phyloP scores from a whole-genome alignment of 2,113 vertebrate species.

The Gallinago paraguaiae region DNA sequence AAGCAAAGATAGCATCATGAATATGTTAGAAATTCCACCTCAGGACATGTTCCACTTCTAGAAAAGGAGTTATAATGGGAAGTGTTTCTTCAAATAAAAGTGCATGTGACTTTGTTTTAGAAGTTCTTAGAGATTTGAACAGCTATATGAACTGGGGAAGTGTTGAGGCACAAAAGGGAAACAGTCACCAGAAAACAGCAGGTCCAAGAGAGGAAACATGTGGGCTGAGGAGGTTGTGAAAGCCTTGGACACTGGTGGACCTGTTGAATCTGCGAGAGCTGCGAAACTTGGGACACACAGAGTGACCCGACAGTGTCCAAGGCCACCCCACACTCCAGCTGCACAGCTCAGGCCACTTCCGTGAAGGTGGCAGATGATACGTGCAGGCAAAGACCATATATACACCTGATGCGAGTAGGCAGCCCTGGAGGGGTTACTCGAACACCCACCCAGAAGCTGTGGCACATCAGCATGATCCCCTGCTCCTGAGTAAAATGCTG shows the following conservation, averaged over 20 bases:
- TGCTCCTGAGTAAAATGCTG: neutral
- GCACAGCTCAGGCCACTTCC: neutral
- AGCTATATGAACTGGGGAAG: neutral
- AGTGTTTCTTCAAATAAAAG: constrained; percentile 24
- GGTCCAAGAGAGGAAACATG: neutral
- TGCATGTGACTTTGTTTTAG: neutral
- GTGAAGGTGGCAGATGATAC: neutral
- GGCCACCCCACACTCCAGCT: neutral
- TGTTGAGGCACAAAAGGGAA: neutral
- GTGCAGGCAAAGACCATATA: neutral
- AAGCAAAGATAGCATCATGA: constrained; percentile 16
- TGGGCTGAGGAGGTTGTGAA: neutral
- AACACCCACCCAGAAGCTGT: neutral
- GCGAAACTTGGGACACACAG: neutral
- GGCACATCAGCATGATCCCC: neutral
- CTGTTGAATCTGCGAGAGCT: neutral
- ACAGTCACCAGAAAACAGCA: neutral
- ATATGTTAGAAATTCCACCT: constrained; percentile 39
- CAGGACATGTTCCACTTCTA: constrained; percentile 17
- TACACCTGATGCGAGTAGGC: neutral
- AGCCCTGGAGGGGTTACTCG: neutral
- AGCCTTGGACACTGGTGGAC: neutral
- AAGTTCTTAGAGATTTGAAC: neutral
- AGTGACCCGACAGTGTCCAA: neutral
- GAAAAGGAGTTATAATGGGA: constrained; percentile 22